phyloP scores from a whole-genome alignment of 2,888 invertebrate species.

The Rugalucina vietnamica region DNA sequence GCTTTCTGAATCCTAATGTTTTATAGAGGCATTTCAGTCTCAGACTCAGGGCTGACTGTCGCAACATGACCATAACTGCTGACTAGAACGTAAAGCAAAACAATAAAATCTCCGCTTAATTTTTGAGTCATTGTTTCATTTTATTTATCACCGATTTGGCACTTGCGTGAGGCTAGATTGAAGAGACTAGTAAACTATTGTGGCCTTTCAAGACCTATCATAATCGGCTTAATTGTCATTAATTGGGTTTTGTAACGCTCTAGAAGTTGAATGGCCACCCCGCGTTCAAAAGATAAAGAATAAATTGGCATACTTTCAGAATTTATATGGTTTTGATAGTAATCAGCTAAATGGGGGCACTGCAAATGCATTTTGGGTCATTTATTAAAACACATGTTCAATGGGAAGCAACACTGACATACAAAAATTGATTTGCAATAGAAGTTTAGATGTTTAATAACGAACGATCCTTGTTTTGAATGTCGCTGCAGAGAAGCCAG shows the following conservation, averaged over 20 bases:
- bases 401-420: no score
- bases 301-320: neutral
- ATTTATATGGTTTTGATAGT: no score
- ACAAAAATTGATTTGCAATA: no score
- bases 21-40: neutral
- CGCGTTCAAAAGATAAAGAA: neutral
- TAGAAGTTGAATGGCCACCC: conserved; percentile 6
- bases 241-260: conserved; percentile 6
- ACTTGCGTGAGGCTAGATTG: neutral
- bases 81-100: neutral
- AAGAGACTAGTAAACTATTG: conserved; percentile 1
- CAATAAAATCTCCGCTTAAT: neutral
- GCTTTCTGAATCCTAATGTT: neutral
- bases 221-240: neutral
- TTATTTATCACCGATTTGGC: neutral
- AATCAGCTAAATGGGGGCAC: no score
- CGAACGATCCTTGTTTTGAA: no score
- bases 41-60: neutral
- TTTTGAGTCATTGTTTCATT: neutral
- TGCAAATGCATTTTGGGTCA: no score
- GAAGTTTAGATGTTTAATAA: no score
- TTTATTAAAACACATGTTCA: no score
- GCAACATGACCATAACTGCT: neutral
- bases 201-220: conserved; percentile 7
- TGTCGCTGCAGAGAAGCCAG: no score